Evolutionary conservation across 2,113 vertebrate genomes (phyloP).

Genomic region (Ariopsis seemanni): DNA sequence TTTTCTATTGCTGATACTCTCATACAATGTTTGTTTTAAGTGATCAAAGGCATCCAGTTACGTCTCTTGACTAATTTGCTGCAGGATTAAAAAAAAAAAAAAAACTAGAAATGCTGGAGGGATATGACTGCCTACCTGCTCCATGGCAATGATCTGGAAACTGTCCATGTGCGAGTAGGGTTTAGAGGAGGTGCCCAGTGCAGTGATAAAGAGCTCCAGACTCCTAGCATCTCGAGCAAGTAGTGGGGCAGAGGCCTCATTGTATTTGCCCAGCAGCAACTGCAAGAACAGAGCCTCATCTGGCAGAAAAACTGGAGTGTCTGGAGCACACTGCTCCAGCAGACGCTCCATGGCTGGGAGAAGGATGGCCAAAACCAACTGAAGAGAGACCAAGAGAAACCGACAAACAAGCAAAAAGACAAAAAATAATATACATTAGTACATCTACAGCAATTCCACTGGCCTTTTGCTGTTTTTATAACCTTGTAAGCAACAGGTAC

Average conservation of each 20-base stretch:
- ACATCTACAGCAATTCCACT: background rate
- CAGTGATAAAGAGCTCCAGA: conserved; percentile 81
- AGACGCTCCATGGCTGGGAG: conserved; percentile 79
- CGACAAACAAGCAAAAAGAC: background rate
- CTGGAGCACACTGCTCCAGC: conserved; percentile 75
- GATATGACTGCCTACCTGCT: conserved; percentile 74
- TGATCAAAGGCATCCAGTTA: background rate
- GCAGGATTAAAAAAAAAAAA: background rate
- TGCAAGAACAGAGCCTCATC: conserved; percentile 79
- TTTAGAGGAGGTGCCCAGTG: conserved; percentile 71
- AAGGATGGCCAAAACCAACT: conserved; percentile 79
- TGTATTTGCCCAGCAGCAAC: conserved; percentile 82
- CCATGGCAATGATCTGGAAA: conserved; percentile 83
- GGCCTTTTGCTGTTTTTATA: background rate
- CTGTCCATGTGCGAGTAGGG: conserved; percentile 70
- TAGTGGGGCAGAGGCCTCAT: conserved; percentile 79
- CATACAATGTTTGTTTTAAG: background rate
- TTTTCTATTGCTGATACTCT: background rate
- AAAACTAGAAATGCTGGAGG: background rate
- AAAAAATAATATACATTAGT: background rate
- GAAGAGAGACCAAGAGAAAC: background rate
- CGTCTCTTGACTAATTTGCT: background rate
- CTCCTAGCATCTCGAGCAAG: conserved; percentile 76
- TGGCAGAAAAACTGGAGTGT: conserved; percentile 69
- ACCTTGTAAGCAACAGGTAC: no score